Percentiles rank a stretch among this genome's conserved stretches.
These are phyloP conservation scores for Lanius ludovicianus DNA, from an alignment of 2,113 vertebrate genomes.

Conservation along the genomic window DNA sequence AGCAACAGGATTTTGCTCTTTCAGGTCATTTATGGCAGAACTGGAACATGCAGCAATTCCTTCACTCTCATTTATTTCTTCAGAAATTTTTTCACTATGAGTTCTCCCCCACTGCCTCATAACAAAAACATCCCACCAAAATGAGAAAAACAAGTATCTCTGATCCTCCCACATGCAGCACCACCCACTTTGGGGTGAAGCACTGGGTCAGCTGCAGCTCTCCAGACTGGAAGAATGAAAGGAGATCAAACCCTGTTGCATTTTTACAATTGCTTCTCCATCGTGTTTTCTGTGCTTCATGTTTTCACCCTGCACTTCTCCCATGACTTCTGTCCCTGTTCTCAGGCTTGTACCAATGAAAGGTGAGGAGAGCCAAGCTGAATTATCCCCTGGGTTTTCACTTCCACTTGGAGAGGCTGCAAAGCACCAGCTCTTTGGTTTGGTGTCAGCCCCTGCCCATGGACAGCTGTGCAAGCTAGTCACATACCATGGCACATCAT, in stretches of 20 bases:
- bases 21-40: accelerated
- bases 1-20: not conserved
- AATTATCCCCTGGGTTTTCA: not conserved
- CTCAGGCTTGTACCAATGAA: not conserved
- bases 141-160: not conserved
- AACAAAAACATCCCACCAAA: not conserved
- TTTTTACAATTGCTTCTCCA: not conserved
- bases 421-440: not conserved
- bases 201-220: accelerated
- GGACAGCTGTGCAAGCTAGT: not conserved
- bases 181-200: not conserved
- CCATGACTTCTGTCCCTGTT: not conserved
- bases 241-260: not conserved
- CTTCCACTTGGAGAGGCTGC: not conserved
- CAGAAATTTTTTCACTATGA: not conserved
- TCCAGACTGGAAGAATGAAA: not conserved
- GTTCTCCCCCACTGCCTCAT: not conserved
- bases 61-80: not conserved
- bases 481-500: accelerated
- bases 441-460: not conserved
- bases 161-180: not conserved
- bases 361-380: not conserved
- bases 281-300: not conserved
- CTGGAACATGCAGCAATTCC: not conserved
- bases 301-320: not conserved